phyloP scores from a whole-genome alignment of 2,113 vertebrate species.

The Bos indicus region DNA sequence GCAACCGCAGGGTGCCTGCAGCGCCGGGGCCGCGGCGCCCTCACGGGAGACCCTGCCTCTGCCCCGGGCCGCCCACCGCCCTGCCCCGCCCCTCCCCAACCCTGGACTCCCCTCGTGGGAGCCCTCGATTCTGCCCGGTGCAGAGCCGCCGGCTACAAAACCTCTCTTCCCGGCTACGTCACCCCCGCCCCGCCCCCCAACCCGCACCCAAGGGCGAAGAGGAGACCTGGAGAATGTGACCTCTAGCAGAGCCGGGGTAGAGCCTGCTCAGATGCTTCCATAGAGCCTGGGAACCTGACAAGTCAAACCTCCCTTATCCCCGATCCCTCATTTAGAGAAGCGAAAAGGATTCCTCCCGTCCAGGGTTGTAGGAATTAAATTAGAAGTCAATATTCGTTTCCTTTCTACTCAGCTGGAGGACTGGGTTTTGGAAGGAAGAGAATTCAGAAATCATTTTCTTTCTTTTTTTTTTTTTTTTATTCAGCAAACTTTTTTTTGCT shows the following conservation, averaged over 20 bases:
- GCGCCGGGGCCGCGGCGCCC: background rate
- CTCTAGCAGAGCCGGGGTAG: background rate
- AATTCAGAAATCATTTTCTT: background rate
- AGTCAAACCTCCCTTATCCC: background rate
- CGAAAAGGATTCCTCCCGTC: background rate
- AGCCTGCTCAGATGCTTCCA: background rate
- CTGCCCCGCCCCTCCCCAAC: background rate
- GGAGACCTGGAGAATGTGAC: background rate
- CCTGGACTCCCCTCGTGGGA: background rate
- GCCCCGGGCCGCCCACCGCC: background rate
- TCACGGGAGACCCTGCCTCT: background rate
- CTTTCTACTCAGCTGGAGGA: background rate
- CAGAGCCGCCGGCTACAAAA: background rate
- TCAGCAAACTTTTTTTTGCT: background rate
- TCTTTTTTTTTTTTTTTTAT: background rate
- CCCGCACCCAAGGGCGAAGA: background rate
- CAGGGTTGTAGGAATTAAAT: background rate
- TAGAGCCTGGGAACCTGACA: background rate
- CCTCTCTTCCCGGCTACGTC: background rate
- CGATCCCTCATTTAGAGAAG: background rate
- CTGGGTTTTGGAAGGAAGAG: background rate
- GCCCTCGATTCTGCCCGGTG: background rate
- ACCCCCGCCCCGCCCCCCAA: background rate
- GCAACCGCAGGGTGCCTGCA: slow-evolving; percentile 16
- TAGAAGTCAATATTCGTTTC: background rate